Evolutionary conservation across 2,113 vertebrate genomes (phyloP).

Genomic region (Sclerurus mexicanus): DNA sequence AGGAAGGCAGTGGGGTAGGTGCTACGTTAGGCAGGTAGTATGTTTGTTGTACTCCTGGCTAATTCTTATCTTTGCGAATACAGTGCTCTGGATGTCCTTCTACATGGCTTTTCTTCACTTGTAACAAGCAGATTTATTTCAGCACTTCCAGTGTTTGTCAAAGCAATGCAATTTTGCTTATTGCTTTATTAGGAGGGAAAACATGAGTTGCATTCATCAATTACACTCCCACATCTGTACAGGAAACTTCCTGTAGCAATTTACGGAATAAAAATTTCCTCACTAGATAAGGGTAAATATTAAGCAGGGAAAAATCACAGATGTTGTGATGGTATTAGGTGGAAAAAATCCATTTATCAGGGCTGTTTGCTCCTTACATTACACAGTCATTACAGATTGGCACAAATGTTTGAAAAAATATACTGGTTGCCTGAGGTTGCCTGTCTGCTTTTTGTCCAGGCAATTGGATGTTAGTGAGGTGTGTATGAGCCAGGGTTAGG

Average conservation of each 20-base stretch:
- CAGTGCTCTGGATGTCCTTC: not conserved
- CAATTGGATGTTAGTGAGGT: not conserved
- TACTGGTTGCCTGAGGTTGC: not conserved
- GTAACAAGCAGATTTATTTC: not conserved
- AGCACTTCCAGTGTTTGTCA: not conserved
- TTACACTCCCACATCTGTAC: not conserved
- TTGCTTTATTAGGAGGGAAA: not conserved
- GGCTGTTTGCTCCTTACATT: not conserved
- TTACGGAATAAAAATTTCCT: not conserved
- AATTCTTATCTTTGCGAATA: not conserved
- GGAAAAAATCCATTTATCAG: not conserved
- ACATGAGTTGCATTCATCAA: accelerated
- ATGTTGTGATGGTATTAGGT: not conserved
- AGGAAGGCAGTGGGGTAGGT: not conserved
- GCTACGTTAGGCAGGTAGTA: not conserved
- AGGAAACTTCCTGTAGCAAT: not conserved
- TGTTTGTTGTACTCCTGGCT: not conserved
- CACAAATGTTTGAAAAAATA: not conserved
- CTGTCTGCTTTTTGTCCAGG: slow-evolving; percentile 5
- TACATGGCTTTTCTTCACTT: not conserved
- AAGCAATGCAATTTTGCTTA: not conserved
- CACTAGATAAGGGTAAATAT: not conserved
- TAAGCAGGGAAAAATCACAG: not conserved
- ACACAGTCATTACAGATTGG: not conserved
- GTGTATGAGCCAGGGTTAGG: not conserved